phyloP scores from a whole-genome alignment of 2,113 vertebrate genomes.

The Charina bottae region DNA sequence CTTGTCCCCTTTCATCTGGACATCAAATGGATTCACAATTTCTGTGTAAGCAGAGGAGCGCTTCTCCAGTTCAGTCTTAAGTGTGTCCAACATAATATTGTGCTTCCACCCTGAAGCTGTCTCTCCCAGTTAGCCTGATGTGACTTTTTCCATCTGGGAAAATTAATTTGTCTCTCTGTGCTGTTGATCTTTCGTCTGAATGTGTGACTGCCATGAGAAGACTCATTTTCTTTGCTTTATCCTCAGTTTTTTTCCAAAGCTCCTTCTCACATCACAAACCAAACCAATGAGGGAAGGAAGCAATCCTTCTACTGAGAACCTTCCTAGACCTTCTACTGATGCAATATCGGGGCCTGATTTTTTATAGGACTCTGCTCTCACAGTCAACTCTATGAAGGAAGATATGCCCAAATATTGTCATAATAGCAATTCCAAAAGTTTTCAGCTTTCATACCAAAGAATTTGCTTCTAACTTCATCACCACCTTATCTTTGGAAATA shows the following conservation, averaged over 20 bases:
- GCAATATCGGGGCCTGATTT: background rate
- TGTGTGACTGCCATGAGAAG: background rate
- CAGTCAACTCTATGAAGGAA: background rate
- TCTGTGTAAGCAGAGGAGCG: background rate
- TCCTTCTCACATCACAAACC: background rate
- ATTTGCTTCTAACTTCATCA: background rate
- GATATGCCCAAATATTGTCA: background rate
- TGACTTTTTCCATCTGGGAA: background rate
- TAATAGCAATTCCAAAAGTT: background rate
- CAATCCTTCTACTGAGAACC: background rate
- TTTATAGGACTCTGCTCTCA: background rate
- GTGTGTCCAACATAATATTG: background rate
- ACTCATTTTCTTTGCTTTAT: background rate
- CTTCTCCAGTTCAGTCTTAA: background rate
- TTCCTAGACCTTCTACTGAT: background rate
- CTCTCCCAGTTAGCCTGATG: background rate
- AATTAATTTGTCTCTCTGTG: background rate
- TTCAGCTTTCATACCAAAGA: background rate
- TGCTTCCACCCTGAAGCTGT: background rate
- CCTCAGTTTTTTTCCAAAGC: background rate
- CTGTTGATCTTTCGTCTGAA: background rate
- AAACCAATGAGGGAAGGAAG: background rate
- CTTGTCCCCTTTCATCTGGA: background rate
- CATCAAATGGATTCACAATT: background rate
- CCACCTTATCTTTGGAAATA: background rate